Percentiles rank a stretch among this genome's conserved stretches.
phyloP scores from a whole-genome alignment of 1,140 invertebrate genomes.

The Pseudoatta argentina region DNA sequence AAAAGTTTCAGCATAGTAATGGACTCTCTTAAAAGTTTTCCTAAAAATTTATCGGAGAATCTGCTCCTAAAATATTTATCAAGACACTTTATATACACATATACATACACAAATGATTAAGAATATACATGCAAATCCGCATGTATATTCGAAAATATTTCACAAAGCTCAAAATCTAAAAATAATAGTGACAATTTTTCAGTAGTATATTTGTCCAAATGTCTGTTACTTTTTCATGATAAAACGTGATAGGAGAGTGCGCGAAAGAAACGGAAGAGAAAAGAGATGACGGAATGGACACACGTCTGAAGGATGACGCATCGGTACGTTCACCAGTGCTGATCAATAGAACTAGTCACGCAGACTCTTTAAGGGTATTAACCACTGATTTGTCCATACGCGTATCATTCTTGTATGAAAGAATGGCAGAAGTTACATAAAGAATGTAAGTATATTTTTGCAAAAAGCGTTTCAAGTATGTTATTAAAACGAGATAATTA shows the following conservation, averaged over 20 bases:
- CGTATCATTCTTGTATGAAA: neutral
- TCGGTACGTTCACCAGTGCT: conserved; percentile 43
- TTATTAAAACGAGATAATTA: conserved; percentile 5
- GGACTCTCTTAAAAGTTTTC: neutral
- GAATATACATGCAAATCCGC: neutral
- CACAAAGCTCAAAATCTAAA: neutral
- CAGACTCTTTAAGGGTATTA: conserved; percentile 48
- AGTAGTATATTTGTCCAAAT: neutral
- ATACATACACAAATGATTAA: neutral
- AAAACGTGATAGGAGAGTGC: neutral
- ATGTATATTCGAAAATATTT: neutral
- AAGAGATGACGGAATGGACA: conserved; percentile 13
- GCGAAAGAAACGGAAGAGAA: neutral
- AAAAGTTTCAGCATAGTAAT: conserved; percentile 28
- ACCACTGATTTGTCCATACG: conserved; percentile 29
- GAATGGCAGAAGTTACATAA: neutral
- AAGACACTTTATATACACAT: neutral
- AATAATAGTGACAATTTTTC: neutral
- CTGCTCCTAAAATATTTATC: conserved; percentile 20
- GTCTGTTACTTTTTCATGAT: neutral
- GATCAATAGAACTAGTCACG: conserved; percentile 57
- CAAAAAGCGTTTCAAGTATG: neutral
- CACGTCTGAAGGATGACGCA: conserved; percentile 47
- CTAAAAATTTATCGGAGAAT: conserved; percentile 29
- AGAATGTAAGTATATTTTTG: neutral